Base-by-base conservation (phyloP, 2,113 vertebrate genomes). In the rat (Rattus norvegicus) region DNA sequence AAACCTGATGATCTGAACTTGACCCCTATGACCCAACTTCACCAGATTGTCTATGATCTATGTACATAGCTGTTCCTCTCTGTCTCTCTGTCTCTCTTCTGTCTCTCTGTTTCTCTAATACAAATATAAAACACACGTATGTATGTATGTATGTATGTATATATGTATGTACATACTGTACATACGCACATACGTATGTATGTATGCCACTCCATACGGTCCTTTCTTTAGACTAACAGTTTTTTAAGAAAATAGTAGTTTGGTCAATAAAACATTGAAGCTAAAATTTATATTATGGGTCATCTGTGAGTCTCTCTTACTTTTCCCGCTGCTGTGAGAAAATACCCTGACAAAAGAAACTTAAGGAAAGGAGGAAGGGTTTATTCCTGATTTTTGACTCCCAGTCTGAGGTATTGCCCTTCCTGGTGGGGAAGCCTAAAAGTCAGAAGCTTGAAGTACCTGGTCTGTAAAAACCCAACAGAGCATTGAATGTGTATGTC, bases 181-280 rank as follows among this genome's bases (percentile, higher is more conserved):
- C 61, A 63, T 7, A 63, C 22, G 24, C 6, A 63, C 19, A 63
- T 63, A 24, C 22, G 7, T 19, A 13, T 19, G 6, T 17, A 39
- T n/a, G 43, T 43, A n/a, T 72, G 2, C 26, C 77, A 39, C 22
- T 26, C 61, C 65, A 63, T 4, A 81, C 3, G 56, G 4, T 17
- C 30, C 26, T 20, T 47, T 94, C 47, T 93, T 80, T 49, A 28
- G 14, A 10, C 8, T 14, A 88, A 30, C 36, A 84, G 3, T 83
- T 88, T 96, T 43, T 93, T 65, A 61, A 88, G 61, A 7, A 59
- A 49, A 54, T 43, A 43, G 11, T 20, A 7, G 65, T 54, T 54
- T 90, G 26, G 7, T 90, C 65, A 96, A 90, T 85, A 43, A 70
- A 81, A 90, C 92, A 77, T n/a, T 90, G 70, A 90, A 96, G 24